These are phyloP conservation scores for Eudyptes chrysolophus DNA, from an alignment of 2,113 vertebrate genomes.

Conservation along the genomic window DNA sequence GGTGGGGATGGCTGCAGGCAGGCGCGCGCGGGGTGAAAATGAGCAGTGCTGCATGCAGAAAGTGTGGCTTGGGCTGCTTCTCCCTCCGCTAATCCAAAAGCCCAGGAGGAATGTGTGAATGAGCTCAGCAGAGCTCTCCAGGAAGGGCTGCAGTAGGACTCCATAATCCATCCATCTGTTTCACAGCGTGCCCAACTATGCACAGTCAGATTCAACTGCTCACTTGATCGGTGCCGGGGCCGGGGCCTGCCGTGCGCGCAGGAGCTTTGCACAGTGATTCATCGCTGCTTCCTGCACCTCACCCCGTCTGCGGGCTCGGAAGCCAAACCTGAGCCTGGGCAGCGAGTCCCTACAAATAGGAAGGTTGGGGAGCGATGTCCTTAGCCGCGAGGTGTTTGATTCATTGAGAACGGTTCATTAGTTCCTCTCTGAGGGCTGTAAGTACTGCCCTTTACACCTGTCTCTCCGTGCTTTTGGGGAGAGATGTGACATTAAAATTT, in stretches of 20 bases:
- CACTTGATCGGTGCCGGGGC: neutral
- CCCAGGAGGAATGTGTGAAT: neutral
- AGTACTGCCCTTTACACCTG: fast-evolving
- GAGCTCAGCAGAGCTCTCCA: neutral
- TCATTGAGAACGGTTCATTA: fast-evolving
- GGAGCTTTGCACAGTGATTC: neutral
- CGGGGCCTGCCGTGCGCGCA: fast-evolving
- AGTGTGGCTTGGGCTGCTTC: neutral
- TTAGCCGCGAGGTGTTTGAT: fast-evolving
- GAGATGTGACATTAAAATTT: neutral
- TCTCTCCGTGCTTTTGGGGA: neutral
- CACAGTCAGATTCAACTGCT: neutral
- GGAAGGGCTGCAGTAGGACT: neutral
- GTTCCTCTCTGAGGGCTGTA: fast-evolving
- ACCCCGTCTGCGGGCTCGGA: fast-evolving
- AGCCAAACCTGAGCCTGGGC: fast-evolving
- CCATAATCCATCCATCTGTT: neutral
- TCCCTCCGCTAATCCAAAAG: neutral
- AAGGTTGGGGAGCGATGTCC: neutral
- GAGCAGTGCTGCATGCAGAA: neutral
- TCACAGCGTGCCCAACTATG: fast-evolving
- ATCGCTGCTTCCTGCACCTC: neutral
- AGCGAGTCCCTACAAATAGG: neutral
- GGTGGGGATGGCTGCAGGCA: fast-evolving
- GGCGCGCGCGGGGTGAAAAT: fast-evolving